phyloP scores from a whole-genome alignment of 92 coral and sea anemone species.

The Chrysogorgia sp. region DNA sequence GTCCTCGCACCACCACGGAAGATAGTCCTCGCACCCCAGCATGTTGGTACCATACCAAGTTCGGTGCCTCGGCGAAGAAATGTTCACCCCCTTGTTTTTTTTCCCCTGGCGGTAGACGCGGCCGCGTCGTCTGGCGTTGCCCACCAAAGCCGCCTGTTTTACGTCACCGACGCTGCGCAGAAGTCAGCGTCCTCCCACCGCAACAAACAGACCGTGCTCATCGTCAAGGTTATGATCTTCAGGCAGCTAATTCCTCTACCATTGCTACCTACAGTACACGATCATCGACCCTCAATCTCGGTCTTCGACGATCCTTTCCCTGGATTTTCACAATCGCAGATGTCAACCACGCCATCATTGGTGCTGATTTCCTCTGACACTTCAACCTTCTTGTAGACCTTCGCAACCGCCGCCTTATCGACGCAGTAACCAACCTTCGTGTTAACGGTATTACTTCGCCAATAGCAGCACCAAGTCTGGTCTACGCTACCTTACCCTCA shows the following conservation, averaged over 20 bases:
- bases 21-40: not conserved
- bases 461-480: conserved; percentile 3
- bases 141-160: too few species aligned
- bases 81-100: conserved; percentile 21
- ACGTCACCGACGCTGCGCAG: too few species aligned
- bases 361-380: conserved; percentile 15
- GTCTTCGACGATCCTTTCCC: too few species aligned
- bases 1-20: not conserved
- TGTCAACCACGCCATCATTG: too few species aligned
- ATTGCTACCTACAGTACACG: not conserved
- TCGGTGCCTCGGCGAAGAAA: too few species aligned
- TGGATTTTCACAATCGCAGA: too few species aligned
- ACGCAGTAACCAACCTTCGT: not conserved
- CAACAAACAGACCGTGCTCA: not conserved
- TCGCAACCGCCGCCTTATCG: not conserved
- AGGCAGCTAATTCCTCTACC: too few species aligned
- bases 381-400: conserved; percentile 1
- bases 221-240: not conserved
- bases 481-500: not conserved
- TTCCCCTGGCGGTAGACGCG: conserved; percentile 12
- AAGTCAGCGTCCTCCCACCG: too few species aligned
- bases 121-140: conserved; percentile 2
- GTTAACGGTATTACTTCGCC: too few species aligned
- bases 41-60: conserved; percentile 14
- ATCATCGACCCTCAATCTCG: not conserved